A percentile compares a stretch with the other conserved stretches of the same genome.
Conservation (phyloP, 2,888 invertebrate species). For the Hololepta plana region DNA sequence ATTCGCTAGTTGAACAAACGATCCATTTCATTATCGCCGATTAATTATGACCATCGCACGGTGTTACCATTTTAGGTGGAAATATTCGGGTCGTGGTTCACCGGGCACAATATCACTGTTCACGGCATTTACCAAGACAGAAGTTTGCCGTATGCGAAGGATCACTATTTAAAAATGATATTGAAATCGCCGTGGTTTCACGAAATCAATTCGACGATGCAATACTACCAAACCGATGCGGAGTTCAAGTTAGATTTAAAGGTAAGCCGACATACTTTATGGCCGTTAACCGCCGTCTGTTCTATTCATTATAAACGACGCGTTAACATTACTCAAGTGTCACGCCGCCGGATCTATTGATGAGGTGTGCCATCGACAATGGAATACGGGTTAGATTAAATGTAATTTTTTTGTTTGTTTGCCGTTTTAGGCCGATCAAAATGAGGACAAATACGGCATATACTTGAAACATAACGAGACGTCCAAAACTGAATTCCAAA, state of each 20-base stretch:
- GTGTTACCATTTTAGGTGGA: constrained; percentile 43
- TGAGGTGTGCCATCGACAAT: too few relatives aligned
- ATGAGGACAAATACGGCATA: constrained; percentile 46
- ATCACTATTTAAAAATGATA: constrained; percentile 43
- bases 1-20: constrained; percentile 1
- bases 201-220: constrained; percentile 42
- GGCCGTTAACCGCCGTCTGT: constrained; percentile 14
- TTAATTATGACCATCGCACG: too few relatives aligned
- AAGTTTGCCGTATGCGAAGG: constrained; percentile 42
- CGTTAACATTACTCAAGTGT: constrained; percentile 23
- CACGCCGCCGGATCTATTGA: constrained; percentile 10
- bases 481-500: constrained; percentile 26
- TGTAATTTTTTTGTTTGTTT: too few relatives aligned
- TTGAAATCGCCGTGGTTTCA: constrained; percentile 56
- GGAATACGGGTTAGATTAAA: too few relatives aligned
- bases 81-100: constrained; percentile 62
- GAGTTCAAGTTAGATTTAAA: constrained; percentile 48
- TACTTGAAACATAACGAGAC: constrained; percentile 41
- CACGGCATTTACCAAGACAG: constrained; percentile 59
- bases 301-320: constrained; percentile 21
- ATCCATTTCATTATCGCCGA: constrained; percentile 1
- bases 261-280: constrained; percentile 21
- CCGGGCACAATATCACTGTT: constrained; percentile 50
- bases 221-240: constrained; percentile 48
- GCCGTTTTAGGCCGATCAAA: constrained; percentile 37